phyloP scores from a whole-genome alignment of 30 jellyfish, hydroid and myxozoan species.

The Clytia hemisphaerica region DNA sequence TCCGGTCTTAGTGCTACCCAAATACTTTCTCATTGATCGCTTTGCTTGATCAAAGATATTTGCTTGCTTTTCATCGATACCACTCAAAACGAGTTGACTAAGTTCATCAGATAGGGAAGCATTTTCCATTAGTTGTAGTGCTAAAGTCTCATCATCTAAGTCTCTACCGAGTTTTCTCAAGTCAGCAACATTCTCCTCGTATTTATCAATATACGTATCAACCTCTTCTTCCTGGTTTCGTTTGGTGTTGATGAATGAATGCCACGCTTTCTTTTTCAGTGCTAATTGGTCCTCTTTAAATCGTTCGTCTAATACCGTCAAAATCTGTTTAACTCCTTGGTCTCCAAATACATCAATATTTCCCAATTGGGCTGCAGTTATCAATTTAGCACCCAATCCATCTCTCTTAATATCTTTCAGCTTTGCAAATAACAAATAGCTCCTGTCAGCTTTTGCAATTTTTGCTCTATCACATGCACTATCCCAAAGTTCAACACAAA shows the following conservation, averaged over 20 bases:
- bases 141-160: slow-evolving; percentile 2
- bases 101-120: slow-evolving; percentile 11
- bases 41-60: neutral
- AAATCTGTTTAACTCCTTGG: neutral
- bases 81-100: slow-evolving; percentile 14
- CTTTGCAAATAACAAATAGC: slow-evolving; percentile 7
- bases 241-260: slow-evolving; percentile 16
- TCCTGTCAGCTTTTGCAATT: too few species aligned
- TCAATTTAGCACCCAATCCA: too few species aligned
- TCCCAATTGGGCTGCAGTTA: slow-evolving; percentile 22
- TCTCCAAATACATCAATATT: slow-evolving; percentile 7
- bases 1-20: slow-evolving; percentile 14
- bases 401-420: slow-evolving; percentile 6
- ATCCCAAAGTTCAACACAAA: too few species aligned
- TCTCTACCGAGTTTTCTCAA: slow-evolving; percentile 1
- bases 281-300: slow-evolving; percentile 26
- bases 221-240: slow-evolving; percentile 18
- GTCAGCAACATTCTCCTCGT: neutral
- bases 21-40: neutral
- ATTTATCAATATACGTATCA: slow-evolving; percentile 7
- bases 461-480: too few species aligned
- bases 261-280: slow-evolving; percentile 26
- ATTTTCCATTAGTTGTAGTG: neutral
- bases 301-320: slow-evolving; percentile 20
- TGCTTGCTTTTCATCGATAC: slow-evolving; percentile 6